phyloP scores from a whole-genome alignment of 2,797 vertebrate species.

The Limosa lapponica region DNA sequence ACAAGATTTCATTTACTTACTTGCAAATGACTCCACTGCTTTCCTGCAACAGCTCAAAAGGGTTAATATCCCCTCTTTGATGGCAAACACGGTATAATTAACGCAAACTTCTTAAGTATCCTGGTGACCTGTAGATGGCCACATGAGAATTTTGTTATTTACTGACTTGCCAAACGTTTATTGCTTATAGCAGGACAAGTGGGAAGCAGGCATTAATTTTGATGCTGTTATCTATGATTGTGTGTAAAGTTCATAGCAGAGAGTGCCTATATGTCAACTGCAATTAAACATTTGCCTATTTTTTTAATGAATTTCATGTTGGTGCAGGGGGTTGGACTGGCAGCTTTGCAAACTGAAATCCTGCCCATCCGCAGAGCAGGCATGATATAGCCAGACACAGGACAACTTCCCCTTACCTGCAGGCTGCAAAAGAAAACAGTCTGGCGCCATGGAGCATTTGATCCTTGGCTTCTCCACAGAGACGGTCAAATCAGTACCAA shows the following conservation, averaged over 20 bases:
- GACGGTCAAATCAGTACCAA: conserved; percentile 42
- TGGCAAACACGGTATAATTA: conserved; percentile 67
- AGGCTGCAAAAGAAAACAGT: conserved; percentile 53
- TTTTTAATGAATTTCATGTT: neutral
- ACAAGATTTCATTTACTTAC: neutral
- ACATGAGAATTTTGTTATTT: conserved; percentile 75
- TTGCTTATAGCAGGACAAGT: conserved; percentile 62
- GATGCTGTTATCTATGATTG: conserved; percentile 50
- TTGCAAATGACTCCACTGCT: neutral
- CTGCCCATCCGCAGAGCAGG: neutral
- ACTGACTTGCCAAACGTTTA: conserved; percentile 68
- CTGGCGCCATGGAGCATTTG: conserved; percentile 21
- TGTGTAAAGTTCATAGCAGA: conserved; percentile 14
- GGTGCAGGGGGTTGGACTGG: neutral
- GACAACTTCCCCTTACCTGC: conserved; percentile 62
- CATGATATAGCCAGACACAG: neutral
- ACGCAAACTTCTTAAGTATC: conserved; percentile 71
- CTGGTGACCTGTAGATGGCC: conserved; percentile 73
- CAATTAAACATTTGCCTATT: conserved; percentile 44
- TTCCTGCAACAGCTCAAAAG: neutral
- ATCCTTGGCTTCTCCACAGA: conserved; percentile 36
- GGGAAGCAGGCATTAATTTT: conserved; percentile 57
- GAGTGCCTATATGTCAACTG: conserved; percentile 27
- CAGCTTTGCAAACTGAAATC: conserved; percentile 13
- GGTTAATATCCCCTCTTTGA: conserved; percentile 66